Conservation (phyloP, 2,113 vertebrate genomes). For the Eudorcas thomsonii region DNA sequence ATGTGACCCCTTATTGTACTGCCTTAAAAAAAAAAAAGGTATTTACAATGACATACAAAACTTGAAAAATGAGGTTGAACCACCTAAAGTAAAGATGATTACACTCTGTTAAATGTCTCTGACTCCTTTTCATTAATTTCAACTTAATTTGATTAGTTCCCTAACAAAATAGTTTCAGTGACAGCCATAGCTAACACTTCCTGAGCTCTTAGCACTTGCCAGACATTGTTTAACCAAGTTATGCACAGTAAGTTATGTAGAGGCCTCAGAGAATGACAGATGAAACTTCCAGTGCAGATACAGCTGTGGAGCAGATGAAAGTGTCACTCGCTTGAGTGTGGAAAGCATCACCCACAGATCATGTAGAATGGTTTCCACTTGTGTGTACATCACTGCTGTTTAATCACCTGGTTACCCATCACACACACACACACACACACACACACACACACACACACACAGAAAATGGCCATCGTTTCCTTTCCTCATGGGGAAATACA, state of each 20-base stretch:
- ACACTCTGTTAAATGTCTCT: not conserved
- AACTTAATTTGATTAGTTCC: not conserved
- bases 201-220: no score
- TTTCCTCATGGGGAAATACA: not conserved
- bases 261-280: not conserved
- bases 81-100: not conserved
- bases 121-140: not conserved
- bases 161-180: not conserved
- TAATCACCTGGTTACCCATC: not conserved
- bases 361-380: not conserved
- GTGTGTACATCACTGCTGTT: not conserved
- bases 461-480: not conserved
- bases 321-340: not conserved
- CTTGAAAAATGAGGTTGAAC: not conserved
- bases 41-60: not conserved
- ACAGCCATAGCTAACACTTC: not conserved
- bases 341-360: not conserved
- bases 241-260: not conserved
- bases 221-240: not conserved
- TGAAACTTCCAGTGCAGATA: not conserved
- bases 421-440: not conserved
- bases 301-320: not conserved
- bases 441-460: not conserved
- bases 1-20: not conserved
- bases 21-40: not conserved